Evolutionary conservation across 2,888 invertebrate species (phyloP), one percentile per base, ranked within the genome.

Genomic region (Lasioglossum marginatum): DNA sequence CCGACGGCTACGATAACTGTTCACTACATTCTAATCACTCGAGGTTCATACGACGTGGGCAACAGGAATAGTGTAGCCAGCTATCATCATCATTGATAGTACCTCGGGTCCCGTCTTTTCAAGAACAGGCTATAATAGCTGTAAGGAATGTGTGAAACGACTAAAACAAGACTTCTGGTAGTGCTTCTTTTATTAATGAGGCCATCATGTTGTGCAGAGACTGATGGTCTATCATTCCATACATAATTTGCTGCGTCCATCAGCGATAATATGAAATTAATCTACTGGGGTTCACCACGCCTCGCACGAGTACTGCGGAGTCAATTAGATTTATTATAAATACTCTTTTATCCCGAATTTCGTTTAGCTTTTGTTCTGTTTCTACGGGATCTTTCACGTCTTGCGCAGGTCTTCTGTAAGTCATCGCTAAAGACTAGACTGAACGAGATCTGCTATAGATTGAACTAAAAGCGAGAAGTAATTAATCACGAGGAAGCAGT

Each of bases 221-320:
- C 27, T 63, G 60, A 63, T 63, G 60, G 60, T 63, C 60, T 63
- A 63, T 63, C 60, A 31, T 63, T 31, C 60, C 60, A 31, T 63
- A 16, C 60, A 63, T 63, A 27, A 63, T 63, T 16, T 16, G 60
- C 60, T 5, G 27, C 60, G 27, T 31, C 60, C 60, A 63, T 63
- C 60, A 63, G 60, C 60, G 31, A 63, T 63, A 63, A 63, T 63
- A 63, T 63, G 60, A 63, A 31, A 63, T 63, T 63, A 63, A 63
- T 63, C 27, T 63, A 31, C 60, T 2, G 60, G 5, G 5, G 5
- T 23, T 63, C 60, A 5, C 60, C 60, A 63, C 60, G 60, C 27
- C 60, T 27, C 60, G 60, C 4, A 16, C 14, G 60, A 31, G 27
- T 6, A 63, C 6, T 2, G 27, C 60, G 6, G 14, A 14, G 60